Evolutionary conservation across 2,113 vertebrate species (phyloP), one percentile per base, ranked within the genome.

Genomic region (Plestiodon gilberti): DNA sequence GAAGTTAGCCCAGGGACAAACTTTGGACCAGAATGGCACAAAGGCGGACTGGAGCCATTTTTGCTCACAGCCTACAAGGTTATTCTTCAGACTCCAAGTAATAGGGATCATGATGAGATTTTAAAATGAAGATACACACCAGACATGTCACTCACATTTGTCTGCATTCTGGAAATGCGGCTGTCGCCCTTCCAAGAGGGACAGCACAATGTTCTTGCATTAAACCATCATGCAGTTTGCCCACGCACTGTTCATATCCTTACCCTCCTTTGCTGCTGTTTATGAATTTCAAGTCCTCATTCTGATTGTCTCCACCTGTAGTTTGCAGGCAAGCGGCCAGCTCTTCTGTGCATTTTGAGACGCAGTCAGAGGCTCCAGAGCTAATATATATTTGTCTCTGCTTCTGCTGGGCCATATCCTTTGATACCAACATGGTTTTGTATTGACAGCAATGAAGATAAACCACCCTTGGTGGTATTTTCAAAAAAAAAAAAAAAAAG

Each of bases 401-500:
- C 90, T 35, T 23, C 69, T 30, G 20, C 6, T n/a, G 15, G 25
- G 15, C 43, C 7, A 15, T 25, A 77, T 18, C 65, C 57, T 89
- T 81, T 81, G 57, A 77, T 64, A 48, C 0, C 59, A 83, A 75
- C 55, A 82, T 28, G 88, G 74, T 65, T 89, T 83, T 82, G 43
- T 1, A 86, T 38, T 5, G 88, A 88, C 85, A 87, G 55, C 87
- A 61, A 40, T 23, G 0, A 0, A 91, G 78, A 82, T 65, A 91
- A 91, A 87, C 71, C 59, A 40, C 38, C 62, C n/a, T 48, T 76
- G 64, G 62, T n/a, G 75, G 89, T 52, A 65, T 1, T 78, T 80
- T 81, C 79, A 35, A 83, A 79, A 40, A 87, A 23, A 52, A 76
- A 87, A 52, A 83, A n/a, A n/a, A n/a, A n/a, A n/a, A n/a, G n/a